phyloP scores from a whole-genome alignment of 1,140 invertebrate species.

The Calephelis nemesis region DNA sequence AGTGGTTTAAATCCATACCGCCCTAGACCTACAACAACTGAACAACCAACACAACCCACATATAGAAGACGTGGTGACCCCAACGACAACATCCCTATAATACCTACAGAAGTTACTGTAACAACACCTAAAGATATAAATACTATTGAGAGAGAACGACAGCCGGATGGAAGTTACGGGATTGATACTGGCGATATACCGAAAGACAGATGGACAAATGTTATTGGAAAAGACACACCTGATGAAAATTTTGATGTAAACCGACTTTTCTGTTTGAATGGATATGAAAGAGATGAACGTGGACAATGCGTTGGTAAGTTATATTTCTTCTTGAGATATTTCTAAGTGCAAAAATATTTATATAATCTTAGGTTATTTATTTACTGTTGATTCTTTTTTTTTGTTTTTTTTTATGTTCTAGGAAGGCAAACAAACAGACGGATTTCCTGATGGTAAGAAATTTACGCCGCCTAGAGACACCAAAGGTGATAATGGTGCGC shows the following conservation, averaged over 20 bases:
- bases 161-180: slow-evolving; percentile 41
- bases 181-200: slow-evolving; percentile 49
- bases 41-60: slow-evolving; percentile 28
- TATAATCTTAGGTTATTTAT: too few relatives aligned
- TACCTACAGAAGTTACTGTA: slow-evolving; percentile 42
- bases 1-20: neutral
- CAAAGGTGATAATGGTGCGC: too few relatives aligned
- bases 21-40: slow-evolving; percentile 26
- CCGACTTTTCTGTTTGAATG: slow-evolving; percentile 55
- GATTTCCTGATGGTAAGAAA: too few relatives aligned
- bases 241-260: slow-evolving; percentile 47
- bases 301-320: slow-evolving; percentile 66
- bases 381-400: too few relatives aligned
- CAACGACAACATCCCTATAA: slow-evolving; percentile 34
- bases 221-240: slow-evolving; percentile 44
- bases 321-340: neutral
- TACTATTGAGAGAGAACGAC: slow-evolving; percentile 45
- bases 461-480: too few relatives aligned
- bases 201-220: slow-evolving; percentile 56
- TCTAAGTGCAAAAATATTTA: neutral
- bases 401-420: too few relatives aligned
- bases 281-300: slow-evolving; percentile 55
- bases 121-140: slow-evolving; percentile 33
- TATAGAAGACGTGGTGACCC: slow-evolving; percentile 33
- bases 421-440: too few relatives aligned